These are phyloP conservation scores for Ophioninae sp. DNA, from an alignment of 2,888 invertebrate genomes.

Conservation along the genomic window DNA sequence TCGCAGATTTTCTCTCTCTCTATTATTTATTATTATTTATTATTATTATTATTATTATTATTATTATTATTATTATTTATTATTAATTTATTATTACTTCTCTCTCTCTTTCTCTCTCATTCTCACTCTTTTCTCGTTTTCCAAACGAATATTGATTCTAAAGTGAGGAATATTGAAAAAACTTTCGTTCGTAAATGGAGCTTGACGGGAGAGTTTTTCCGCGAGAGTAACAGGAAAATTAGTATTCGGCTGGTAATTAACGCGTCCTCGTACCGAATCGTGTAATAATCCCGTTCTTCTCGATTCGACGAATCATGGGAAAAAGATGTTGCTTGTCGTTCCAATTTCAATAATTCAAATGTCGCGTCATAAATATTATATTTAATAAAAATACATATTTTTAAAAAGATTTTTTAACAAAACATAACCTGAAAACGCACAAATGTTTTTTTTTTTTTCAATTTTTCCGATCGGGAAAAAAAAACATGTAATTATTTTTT, in stretches of 20 bases:
- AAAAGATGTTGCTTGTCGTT: background rate
- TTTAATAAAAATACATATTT: too few relatives aligned
- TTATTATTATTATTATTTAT: too few relatives aligned
- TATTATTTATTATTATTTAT: too few relatives aligned
- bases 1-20: too few relatives aligned
- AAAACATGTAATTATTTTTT: too few relatives aligned
- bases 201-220: slow-evolving; percentile 7
- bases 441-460: too few relatives aligned
- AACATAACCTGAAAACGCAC: too few relatives aligned
- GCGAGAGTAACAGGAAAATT: slow-evolving; percentile 25
- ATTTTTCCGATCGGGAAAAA: too few relatives aligned
- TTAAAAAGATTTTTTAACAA: too few relatives aligned
- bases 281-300: slow-evolving; percentile 16
- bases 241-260: slow-evolving; percentile 34
- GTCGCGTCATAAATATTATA: too few relatives aligned
- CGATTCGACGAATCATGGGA: background rate
- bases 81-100: too few relatives aligned
- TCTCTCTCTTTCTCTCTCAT: background rate
- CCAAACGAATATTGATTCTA: background rate
- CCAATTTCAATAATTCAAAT: slow-evolving; percentile 31
- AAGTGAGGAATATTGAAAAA: slow-evolving; percentile 11
- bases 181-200: slow-evolving; percentile 52
- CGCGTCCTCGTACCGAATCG: slow-evolving; percentile 12
- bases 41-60: too few relatives aligned
- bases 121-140: background rate